These are phyloP conservation scores for Paralvinella palmiformis DNA, from an alignment of 1,140 invertebrate genomes.

Conservation along the genomic window DNA sequence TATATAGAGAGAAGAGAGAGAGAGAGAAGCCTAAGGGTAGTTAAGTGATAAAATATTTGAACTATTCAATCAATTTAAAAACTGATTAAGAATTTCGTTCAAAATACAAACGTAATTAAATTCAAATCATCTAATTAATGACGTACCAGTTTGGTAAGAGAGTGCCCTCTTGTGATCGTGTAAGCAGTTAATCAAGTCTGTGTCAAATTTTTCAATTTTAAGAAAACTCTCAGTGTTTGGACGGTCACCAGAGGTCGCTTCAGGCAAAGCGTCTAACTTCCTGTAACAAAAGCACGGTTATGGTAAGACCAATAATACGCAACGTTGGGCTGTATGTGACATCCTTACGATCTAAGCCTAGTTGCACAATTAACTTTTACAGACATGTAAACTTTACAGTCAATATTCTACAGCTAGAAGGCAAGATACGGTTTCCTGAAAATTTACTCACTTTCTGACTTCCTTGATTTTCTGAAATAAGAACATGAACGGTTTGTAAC, in stretches of 20 bases:
- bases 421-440: no score
- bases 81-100: background rate
- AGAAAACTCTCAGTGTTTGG: background rate
- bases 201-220: conserved; percentile 8
- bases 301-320: no score
- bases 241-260: background rate
- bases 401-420: no score
- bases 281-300: background rate
- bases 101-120: background rate
- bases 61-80: background rate
- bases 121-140: background rate
- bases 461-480: conserved; percentile 10
- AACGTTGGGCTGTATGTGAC: no score
- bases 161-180: conserved; percentile 9
- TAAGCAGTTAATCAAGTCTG: conserved; percentile 3
- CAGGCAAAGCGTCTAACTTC: conserved; percentile 8
- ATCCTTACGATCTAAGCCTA: no score
- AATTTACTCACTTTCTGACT: conserved; percentile 8
- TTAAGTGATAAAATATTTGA: background rate
- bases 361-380: no score
- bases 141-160: conserved; percentile 16
- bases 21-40: background rate
- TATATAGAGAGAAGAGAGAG: no score
- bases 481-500: background rate
- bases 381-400: no score